Conservation (phyloP, 2,113 vertebrate species). For the Tupaia tana region DNA sequence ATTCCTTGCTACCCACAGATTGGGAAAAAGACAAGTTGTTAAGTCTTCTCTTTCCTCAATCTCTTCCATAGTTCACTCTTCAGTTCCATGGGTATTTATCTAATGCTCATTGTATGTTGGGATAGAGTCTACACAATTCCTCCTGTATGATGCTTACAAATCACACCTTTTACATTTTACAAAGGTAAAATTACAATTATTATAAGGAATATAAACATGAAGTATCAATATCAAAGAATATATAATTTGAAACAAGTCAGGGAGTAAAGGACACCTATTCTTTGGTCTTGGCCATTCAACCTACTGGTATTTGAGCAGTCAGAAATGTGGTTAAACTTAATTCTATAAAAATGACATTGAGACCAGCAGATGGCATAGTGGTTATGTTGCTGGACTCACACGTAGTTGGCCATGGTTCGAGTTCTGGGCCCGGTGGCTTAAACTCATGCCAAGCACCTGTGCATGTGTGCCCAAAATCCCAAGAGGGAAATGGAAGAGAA, state of each 20-base stretch:
- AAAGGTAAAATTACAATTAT: neutral
- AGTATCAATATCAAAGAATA: conserved; percentile 23
- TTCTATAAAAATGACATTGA: neutral
- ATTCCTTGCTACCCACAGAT: neutral
- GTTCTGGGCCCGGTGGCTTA: too few relatives aligned
- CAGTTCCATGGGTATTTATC: neutral
- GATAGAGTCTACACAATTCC: neutral
- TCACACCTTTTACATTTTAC: neutral
- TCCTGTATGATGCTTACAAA: neutral
- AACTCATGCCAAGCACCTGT: too few relatives aligned
- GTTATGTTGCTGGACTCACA: too few relatives aligned
- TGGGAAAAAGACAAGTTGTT: neutral
- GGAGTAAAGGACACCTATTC: neutral
- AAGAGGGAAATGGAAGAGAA: too few relatives aligned
- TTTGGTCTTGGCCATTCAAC: neutral
- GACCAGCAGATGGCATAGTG: too few relatives aligned
- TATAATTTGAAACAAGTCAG: neutral
- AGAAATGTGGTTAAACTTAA: conserved; percentile 6
- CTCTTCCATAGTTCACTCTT: neutral
- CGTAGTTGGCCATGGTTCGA: too few relatives aligned
- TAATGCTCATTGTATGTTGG: neutral
- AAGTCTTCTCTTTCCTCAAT: neutral
- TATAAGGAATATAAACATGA: neutral
- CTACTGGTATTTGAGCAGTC: neutral
- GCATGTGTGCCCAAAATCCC: too few relatives aligned